Base-by-base conservation (phyloP, 2,113 vertebrate species). In the Malurus melanocephalus region DNA sequence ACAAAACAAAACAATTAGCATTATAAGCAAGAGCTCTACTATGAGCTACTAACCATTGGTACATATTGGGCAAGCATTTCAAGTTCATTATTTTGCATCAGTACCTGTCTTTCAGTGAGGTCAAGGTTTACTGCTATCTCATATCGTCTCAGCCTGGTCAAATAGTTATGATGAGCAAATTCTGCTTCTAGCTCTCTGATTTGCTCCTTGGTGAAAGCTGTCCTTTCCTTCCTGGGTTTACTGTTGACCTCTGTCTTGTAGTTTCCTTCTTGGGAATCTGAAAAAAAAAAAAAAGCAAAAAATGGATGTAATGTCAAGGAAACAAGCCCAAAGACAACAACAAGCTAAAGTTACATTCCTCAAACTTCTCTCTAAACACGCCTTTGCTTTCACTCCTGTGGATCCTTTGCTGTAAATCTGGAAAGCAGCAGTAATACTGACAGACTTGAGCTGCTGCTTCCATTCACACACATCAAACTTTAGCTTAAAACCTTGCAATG, bases 81-180 rank as follows among this genome's bases (percentile, higher is more conserved):
- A 72, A 84, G 19, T 76, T 45, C 33, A 45, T 73, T 91, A 30
- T 42, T 57, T 59, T 78, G 19, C 26, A 74, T 46, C 83, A 95
- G 23, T 98, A 99, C 99, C 98, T 99, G 99, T 99, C 99, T 98
- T 95, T 99, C 99, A 16, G 99, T 99, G 94, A 99, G 99, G 96
- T 99, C 99, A 65, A 99, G 97, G 92, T 99, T 99, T 93, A 99
- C 99, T 28, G 99, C 99, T 95, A 99, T 99, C 95, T 99, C 99
- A 43, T 99, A 99, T 96, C 99, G 95, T 92, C 99, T 97, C 97
- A 99, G 98, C 84, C 99, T 97, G 90, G 99, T 99, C 96, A 99
- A 97, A 97, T 99, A 99, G 97, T 99, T 99, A 97, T 99, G 99
- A 97, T 99, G 99, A 91, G 99, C 99, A 83, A 99, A 99, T 96